Conservation (phyloP, 2,797 vertebrate genomes). For the Adrianichthys oophorus region DNA sequence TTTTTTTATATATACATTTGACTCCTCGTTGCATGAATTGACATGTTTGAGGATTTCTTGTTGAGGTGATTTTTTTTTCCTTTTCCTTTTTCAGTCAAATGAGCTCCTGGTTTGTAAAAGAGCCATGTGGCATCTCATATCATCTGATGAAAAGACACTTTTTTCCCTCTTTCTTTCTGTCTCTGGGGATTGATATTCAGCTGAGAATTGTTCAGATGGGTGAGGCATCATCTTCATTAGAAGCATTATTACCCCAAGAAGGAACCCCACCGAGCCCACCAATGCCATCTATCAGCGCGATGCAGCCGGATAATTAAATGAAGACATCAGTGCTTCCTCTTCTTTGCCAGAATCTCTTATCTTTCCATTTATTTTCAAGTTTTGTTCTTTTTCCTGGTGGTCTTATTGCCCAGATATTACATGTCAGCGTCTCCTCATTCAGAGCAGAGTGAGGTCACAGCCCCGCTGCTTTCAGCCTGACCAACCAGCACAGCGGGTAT, state of each 20-base stretch:
- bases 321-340: conserved; percentile 7
- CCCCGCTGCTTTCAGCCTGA: conserved; percentile 41
- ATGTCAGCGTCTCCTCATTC: conserved; percentile 23
- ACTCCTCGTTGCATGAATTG: conserved; percentile 8
- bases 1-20: conserved; percentile 24
- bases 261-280: conserved; percentile 8
- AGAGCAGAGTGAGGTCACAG: conserved; percentile 49
- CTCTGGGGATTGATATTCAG: conserved; percentile 26
- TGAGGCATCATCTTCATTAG: conserved; percentile 41
- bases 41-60: conserved; percentile 27
- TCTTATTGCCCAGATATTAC: conserved; percentile 26
- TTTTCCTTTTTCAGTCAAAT: conserved; percentile 35
- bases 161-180: conserved; percentile 40
- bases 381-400: conserved; percentile 12
- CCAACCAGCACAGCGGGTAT: conserved; percentile 36
- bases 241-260: conserved; percentile 30
- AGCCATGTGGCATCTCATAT: conserved; percentile 53
- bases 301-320: conserved; percentile 24
- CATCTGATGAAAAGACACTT: conserved; percentile 41
- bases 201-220: conserved; percentile 29
- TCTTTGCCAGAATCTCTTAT: conserved; percentile 11
- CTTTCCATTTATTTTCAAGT: neutral
- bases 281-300: conserved; percentile 23
- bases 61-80: conserved; percentile 41
- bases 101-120: conserved; percentile 35